These are phyloP conservation scores for Agonopterix heracliana DNA, from an alignment of 2,888 invertebrate species.

Conservation along the genomic window DNA sequence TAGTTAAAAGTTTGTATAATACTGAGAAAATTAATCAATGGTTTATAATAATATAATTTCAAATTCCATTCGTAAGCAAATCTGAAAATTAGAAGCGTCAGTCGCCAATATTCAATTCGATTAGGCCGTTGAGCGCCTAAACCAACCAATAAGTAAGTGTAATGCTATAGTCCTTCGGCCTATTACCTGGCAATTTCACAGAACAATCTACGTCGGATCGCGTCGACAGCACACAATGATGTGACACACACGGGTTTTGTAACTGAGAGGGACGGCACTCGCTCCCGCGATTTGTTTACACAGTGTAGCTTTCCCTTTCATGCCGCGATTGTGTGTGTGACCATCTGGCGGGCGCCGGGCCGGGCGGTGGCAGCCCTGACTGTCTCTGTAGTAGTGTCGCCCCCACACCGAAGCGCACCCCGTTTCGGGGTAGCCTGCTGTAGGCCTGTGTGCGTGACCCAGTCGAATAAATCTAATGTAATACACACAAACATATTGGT, in stretches of 20 bases:
- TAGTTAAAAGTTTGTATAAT: too few relatives aligned
- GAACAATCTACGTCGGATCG: constrained; percentile 70
- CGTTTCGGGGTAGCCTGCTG: constrained; percentile 51
- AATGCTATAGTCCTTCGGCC: constrained; percentile 71
- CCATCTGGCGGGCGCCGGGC: constrained; percentile 62
- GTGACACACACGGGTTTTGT: constrained; percentile 63
- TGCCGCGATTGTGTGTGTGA: constrained; percentile 54
- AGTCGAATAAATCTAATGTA: constrained; percentile 73
- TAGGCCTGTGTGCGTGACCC: constrained; percentile 65
- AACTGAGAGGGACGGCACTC: constrained; percentile 63
- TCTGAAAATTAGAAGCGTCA: constrained; percentile 34
- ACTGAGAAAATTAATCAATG: background rate
- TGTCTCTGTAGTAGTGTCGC: constrained; percentile 48
- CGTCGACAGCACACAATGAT: constrained; percentile 64
- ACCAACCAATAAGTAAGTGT: constrained; percentile 71
- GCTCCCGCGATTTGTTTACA: constrained; percentile 71
- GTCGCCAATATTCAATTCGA: constrained; percentile 64
- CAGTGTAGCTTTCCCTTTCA: constrained; percentile 75
- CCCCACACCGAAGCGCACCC: constrained; percentile 59
- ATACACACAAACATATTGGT: constrained; percentile 75
- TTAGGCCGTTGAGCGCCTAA: constrained; percentile 63
- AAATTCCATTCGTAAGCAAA: background rate
- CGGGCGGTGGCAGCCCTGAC: constrained; percentile 36
- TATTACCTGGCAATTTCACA: constrained; percentile 77
- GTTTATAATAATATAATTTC: background rate